Conservation (phyloP, 1,140 invertebrate species). For the Drosophila baimaii region DNA sequence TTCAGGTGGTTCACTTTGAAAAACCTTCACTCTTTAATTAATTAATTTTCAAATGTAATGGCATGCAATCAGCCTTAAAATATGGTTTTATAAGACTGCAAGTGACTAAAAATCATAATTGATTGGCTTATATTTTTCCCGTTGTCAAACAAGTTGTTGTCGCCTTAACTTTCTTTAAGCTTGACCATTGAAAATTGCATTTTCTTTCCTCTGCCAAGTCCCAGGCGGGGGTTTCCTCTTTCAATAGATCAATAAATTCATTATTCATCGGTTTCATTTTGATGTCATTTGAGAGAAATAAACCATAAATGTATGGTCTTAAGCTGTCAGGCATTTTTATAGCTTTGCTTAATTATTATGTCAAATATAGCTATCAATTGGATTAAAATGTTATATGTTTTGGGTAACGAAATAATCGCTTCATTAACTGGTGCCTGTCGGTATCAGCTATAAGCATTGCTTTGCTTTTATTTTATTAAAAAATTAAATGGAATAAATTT, state of each 20-base stretch:
- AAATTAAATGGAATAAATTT: constrained; percentile 7
- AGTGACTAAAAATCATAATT: constrained; percentile 1
- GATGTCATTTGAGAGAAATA: constrained; percentile 7
- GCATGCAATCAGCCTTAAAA: constrained; percentile 1
- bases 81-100: constrained; percentile 11
- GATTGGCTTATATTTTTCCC: constrained; percentile 42
- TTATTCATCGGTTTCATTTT: constrained; percentile 29
- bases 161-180: constrained; percentile 28
- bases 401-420: constrained; percentile 18
- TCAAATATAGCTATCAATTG: constrained; percentile 26
- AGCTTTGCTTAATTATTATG: constrained; percentile 27
- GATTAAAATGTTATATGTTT: constrained; percentile 36
- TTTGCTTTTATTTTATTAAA: neutral
- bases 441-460: constrained; percentile 8
- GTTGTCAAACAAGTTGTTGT: constrained; percentile 40
- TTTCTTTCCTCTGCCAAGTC: constrained; percentile 16
- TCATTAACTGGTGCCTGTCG: constrained; percentile 27
- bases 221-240: neutral
- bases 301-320: constrained; percentile 12
- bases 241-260: constrained; percentile 42
- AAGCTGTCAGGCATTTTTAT: constrained; percentile 27
- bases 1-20: neutral
- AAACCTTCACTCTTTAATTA: constrained; percentile 6
- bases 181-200: constrained; percentile 28
- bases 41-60: constrained; percentile 7